Evolutionary conservation across 1,140 invertebrate species (phyloP), one percentile per base, ranked within the genome.

Genomic region (Harlomillsia oculata): DNA sequence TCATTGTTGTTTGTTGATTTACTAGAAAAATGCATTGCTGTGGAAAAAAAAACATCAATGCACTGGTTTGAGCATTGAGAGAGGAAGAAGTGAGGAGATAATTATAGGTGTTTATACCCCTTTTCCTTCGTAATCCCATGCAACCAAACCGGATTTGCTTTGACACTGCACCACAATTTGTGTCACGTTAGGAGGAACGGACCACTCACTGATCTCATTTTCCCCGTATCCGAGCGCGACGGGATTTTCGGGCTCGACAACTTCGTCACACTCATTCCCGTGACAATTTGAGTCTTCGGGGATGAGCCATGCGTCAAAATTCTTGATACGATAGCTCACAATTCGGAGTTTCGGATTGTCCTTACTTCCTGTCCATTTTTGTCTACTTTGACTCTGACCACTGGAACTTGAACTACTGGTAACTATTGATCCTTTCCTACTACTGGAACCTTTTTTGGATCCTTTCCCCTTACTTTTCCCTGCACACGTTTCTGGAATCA

Each of bases 41-140:
- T n/a, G n/a, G n/a, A n/a, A n/a, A n/a, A n/a, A n/a, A n/a, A n/a
- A n/a, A n/a, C n/a, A n/a, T n/a, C n/a, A n/a, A n/a, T n/a, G n/a
- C n/a, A n/a, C n/a, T n/a, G n/a, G n/a, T n/a, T n/a, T n/a, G n/a
- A n/a, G n/a, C n/a, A n/a, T n/a, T n/a, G n/a, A n/a, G n/a, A n/a
- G n/a, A n/a, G n/a, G n/a, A n/a, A n/a, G n/a, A n/a, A n/a, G n/a
- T n/a, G n/a, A n/a, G n/a, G n/a, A n/a, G n/a, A 34, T 34, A 34
- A 8, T 8, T 34, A 34, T 34, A 34, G 6, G 14, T 34, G 20
- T 16, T 11, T 16, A 26, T 46, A 58, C 56, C 56, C 56, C 56
- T 51, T 52, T 44, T 23, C 56, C 56, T 23, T 58, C 40, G 40
- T 58, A 58, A 18, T 52, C 48, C 56, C 56, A 58, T 41, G 51